Conservation (phyloP, 2,113 vertebrate species). For the Brachyhypopomus occidentalis region DNA sequence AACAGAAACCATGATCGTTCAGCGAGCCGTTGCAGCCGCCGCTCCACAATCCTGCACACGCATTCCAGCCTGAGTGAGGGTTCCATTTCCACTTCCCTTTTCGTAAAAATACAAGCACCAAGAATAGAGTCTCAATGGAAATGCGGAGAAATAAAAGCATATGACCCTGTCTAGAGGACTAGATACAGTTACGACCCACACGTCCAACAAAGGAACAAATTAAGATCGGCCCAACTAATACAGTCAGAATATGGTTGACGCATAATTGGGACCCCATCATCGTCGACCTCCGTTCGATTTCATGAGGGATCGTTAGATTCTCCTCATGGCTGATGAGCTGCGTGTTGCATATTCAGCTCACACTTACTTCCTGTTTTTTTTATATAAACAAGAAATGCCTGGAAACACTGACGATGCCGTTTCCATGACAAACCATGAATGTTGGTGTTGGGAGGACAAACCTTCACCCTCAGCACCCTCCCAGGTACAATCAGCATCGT, state of each 20-base stretch:
- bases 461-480: no score
- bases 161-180: slow-evolving; percentile 59
- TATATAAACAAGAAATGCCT: slow-evolving; percentile 20
- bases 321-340: background rate
- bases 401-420: slow-evolving; percentile 31
- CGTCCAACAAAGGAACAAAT: background rate
- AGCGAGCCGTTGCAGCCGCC: slow-evolving; percentile 73
- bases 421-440: slow-evolving; percentile 30
- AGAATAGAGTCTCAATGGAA: slow-evolving; percentile 76
- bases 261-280: background rate
- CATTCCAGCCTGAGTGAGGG: slow-evolving; percentile 26
- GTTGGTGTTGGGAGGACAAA: slow-evolving; percentile 13
- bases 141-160: slow-evolving; percentile 73
- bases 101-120: slow-evolving; percentile 74
- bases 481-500: slow-evolving; percentile 2
- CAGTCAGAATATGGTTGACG: background rate
- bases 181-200: slow-evolving; percentile 68
- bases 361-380: slow-evolving; percentile 40
- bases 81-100: slow-evolving; percentile 72
- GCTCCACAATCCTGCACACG: slow-evolving; percentile 32
- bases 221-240: background rate
- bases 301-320: slow-evolving; percentile 10
- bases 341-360: background rate
- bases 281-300: background rate
- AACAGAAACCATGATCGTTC: slow-evolving; percentile 78